phyloP scores from a whole-genome alignment of 2,888 invertebrate genomes.

The Diaphora mendica region DNA sequence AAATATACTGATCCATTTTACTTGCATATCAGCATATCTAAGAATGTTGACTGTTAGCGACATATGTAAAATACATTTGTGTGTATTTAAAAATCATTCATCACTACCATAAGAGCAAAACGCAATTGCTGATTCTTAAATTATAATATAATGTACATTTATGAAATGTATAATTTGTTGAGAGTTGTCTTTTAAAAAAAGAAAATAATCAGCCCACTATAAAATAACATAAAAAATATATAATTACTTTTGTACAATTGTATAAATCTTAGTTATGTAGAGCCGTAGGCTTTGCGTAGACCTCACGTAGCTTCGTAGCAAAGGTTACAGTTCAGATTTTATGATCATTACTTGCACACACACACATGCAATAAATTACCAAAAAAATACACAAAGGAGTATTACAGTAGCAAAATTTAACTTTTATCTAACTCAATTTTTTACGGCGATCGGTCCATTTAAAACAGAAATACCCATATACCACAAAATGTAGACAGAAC shows the following conservation, averaged over 20 bases:
- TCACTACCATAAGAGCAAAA: no score
- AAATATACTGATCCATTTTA: no score
- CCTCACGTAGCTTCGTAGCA: slow-evolving; percentile 24
- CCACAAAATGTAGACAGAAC: background rate
- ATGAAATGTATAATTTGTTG: background rate
- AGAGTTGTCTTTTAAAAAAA: no score
- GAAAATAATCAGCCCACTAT: no score
- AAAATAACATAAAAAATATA: background rate
- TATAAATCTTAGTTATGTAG: slow-evolving; percentile 26
- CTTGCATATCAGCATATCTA: no score
- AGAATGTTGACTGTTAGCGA: no score
- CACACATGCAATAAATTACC: background rate
- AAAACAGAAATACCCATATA: background rate
- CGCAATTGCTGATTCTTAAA: no score
- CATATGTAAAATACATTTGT: no score
- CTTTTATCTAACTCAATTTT: background rate
- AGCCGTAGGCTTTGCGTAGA: slow-evolving; percentile 29
- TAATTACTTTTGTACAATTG: background rate
- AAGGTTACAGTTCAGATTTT: slow-evolving; percentile 29
- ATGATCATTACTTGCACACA: background rate
- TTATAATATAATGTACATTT: background rate
- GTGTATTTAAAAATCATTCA: no score
- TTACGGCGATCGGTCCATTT: background rate
- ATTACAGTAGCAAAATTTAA: background rate
- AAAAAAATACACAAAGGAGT: background rate